These are phyloP conservation scores for Protaetia brevitarsis DNA, from an alignment of 1,140 invertebrate species.

Conservation along the genomic window DNA sequence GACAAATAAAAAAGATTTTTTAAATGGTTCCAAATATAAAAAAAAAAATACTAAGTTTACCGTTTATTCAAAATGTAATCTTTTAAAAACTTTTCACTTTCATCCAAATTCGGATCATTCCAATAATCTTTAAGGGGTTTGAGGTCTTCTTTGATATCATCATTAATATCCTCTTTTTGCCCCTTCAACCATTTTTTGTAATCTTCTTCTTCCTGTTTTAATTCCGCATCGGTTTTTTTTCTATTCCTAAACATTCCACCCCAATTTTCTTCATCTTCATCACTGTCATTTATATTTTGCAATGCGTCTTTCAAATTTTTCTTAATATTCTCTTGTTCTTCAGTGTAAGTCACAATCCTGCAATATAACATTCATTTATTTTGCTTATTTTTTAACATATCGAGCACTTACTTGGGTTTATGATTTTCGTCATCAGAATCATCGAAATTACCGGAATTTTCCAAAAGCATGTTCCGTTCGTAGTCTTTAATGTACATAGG, in stretches of 20 bases:
- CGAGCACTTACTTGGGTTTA: neutral
- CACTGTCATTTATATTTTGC: conserved; percentile 48
- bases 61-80: conserved; percentile 91
- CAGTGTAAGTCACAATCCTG: conserved; percentile 56
- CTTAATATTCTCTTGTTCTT: conserved; percentile 70
- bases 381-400: neutral
- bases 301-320: conserved; percentile 60
- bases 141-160: conserved; percentile 61
- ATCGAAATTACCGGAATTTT: conserved; percentile 62
- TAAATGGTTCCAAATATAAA: neutral
- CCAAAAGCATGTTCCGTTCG: conserved; percentile 71
- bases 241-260: conserved; percentile 60
- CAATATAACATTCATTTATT: conserved; percentile 29
- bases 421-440: conserved; percentile 49
- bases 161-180: conserved; percentile 62
- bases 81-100: conserved; percentile 83
- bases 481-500: conserved; percentile 75
- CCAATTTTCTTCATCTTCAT: conserved; percentile 54
- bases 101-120: conserved; percentile 75
- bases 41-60: conserved; percentile 52
- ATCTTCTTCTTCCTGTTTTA: conserved; percentile 66
- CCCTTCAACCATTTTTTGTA: conserved; percentile 83
- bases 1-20: neutral
- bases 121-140: conserved; percentile 80
- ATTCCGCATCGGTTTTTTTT: conserved; percentile 58